Evolutionary conservation across 2,888 invertebrate genomes (phyloP).

Genomic region (Lypha dubia): DNA sequence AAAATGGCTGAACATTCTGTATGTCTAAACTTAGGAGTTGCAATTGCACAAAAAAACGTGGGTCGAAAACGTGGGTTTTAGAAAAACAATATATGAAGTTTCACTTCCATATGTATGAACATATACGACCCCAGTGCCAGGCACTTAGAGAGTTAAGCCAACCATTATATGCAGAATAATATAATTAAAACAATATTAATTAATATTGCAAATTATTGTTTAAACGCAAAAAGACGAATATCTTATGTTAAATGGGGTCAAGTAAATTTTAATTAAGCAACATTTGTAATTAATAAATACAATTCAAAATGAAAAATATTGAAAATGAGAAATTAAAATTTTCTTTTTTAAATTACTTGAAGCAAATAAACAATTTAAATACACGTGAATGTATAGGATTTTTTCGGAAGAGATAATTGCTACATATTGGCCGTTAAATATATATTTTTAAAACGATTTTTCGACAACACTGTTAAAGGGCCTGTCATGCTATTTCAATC

Average conservation of each 20-base stretch:
- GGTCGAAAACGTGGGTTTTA: too few species aligned
- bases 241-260: constrained; percentile 38
- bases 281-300: constrained; percentile 19
- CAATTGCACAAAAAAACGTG: too few species aligned
- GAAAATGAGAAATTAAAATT: constrained; percentile 14
- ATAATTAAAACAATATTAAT: constrained; percentile 34
- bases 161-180: not conserved
- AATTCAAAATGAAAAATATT: not conserved
- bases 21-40: too few species aligned
- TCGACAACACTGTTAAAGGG: not conserved
- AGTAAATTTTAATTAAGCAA: constrained; percentile 57
- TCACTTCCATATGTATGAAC: too few species aligned
- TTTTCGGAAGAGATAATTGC: not conserved
- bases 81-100: too few species aligned
- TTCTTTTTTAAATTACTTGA: not conserved
- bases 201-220: constrained; percentile 15
- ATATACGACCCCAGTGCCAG: too few species aligned
- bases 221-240: not conserved
- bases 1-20: too few species aligned
- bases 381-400: not conserved
- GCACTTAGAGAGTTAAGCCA: not conserved
- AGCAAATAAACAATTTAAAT: not conserved
- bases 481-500: too few species aligned
- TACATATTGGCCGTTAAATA: too few species aligned
- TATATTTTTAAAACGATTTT: too few species aligned